Conservation (phyloP, 2,888 invertebrate species). For the Cremastobaeus sp. region DNA sequence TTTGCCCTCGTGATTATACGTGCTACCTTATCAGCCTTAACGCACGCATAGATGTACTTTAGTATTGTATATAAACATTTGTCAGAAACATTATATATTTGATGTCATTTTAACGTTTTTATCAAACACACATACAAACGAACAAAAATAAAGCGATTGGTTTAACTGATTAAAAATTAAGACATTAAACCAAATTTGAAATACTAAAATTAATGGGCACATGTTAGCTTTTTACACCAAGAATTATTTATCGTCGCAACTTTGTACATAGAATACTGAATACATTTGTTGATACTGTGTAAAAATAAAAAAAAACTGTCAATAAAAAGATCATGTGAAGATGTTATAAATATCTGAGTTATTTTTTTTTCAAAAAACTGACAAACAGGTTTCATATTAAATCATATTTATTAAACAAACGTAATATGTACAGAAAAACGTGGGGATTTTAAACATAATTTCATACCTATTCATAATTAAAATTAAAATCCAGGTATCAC, state of each 20-base stretch:
- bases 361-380: neutral
- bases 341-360: slow-evolving; percentile 22
- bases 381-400: neutral
- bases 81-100: slow-evolving; percentile 12
- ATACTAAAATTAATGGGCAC: slow-evolving; percentile 12
- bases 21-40: slow-evolving; percentile 36
- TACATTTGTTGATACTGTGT: slow-evolving; percentile 59
- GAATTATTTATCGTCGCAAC: slow-evolving; percentile 30
- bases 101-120: slow-evolving; percentile 25
- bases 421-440: slow-evolving; percentile 15
- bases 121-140: slow-evolving; percentile 8
- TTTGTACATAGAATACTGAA: slow-evolving; percentile 62
- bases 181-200: neutral
- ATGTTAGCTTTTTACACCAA: slow-evolving; percentile 46
- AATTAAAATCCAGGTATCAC: slow-evolving; percentile 83
- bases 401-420: neutral
- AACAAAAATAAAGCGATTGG: too few relatives aligned
- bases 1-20: slow-evolving; percentile 1
- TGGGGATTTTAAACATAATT: too few relatives aligned
- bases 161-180: too few relatives aligned
- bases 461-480: slow-evolving; percentile 1
- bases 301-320: slow-evolving; percentile 39
- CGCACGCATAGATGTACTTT: slow-evolving; percentile 37
- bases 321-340: slow-evolving; percentile 22
- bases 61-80: slow-evolving; percentile 31